Percentiles rank a stretch among this genome's conserved stretches.
Evolutionary conservation across 2,113 vertebrate species (phyloP).

Genomic region (Nansenia antarctica): DNA sequence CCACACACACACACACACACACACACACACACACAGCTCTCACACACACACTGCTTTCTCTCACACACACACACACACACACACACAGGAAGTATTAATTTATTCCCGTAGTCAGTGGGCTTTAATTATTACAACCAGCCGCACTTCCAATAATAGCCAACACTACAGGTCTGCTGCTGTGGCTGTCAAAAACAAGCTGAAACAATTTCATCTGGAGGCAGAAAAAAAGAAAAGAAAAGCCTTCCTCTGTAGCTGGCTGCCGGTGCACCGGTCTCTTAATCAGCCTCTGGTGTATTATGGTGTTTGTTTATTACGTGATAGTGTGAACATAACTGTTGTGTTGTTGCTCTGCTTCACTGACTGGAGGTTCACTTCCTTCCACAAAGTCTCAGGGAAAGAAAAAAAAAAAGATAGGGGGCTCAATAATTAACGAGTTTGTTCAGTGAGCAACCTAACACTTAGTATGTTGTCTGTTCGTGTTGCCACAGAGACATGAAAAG

Average conservation of each 20-base stretch:
- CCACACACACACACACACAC: conserved; percentile 9
- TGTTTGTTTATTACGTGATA: conserved; percentile 78
- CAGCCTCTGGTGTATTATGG: conserved; percentile 72
- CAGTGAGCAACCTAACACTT: conserved; percentile 68
- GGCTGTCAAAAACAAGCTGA: conserved; percentile 78
- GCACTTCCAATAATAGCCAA: conserved; percentile 50
- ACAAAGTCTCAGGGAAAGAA: conserved; percentile 35
- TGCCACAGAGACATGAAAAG: conserved; percentile 63
- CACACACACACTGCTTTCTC: conserved; percentile 23
- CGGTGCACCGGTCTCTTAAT: conserved; percentile 73
- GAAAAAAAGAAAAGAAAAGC: conserved; percentile 65
- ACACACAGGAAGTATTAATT: conserved; percentile 59
- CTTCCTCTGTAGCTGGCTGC: conserved; percentile 29
- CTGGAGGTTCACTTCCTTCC: too few relatives aligned
- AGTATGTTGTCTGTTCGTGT: conserved; percentile 56
- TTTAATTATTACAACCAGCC: conserved; percentile 75
- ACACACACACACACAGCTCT: conserved; percentile 1
- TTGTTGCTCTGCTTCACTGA: conserved; percentile 57
- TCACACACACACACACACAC: conserved; percentile 16
- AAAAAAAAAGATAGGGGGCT: conserved; percentile 77
- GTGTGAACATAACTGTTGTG: conserved; percentile 68
- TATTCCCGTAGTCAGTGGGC: conserved; percentile 69
- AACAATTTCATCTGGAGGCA: conserved; percentile 75
- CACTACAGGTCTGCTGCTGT: conserved; percentile 46
- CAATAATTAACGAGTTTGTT: conserved; percentile 81